A percentile compares a stretch with the other conserved stretches of the same genome.
Conservation (phyloP, 1,140 invertebrate species). For the Leptopilina boulardi region DNA sequence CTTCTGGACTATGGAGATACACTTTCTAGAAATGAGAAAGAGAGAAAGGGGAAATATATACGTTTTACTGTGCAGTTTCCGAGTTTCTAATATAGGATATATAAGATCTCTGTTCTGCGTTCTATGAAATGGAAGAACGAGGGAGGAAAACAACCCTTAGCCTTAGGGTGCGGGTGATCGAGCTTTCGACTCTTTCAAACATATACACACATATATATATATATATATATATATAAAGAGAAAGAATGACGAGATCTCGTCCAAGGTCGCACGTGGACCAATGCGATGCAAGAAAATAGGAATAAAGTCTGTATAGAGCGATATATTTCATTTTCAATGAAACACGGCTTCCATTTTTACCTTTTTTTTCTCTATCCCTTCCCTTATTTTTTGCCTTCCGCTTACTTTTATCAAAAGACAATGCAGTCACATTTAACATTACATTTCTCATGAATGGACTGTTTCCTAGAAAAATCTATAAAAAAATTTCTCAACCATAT, state of each 20-base stretch:
- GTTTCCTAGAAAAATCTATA: not conserved
- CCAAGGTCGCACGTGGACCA: slow-evolving; percentile 72
- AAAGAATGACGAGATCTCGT: slow-evolving; percentile 57
- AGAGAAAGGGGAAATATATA: slow-evolving; percentile 28
- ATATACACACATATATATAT: slow-evolving; percentile 36
- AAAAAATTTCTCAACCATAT: no score
- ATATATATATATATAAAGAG: slow-evolving; percentile 13
- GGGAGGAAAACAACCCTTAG: slow-evolving; percentile 44
- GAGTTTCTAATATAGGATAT: not conserved
- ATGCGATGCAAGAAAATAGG: slow-evolving; percentile 57
- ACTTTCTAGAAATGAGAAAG: slow-evolving; percentile 56
- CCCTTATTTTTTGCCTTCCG: not conserved
- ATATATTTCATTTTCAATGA: slow-evolving; percentile 32
- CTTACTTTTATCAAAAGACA: slow-evolving; percentile 22
- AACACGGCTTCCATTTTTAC: slow-evolving; percentile 25
- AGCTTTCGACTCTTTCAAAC: slow-evolving; percentile 58
- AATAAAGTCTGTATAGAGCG: slow-evolving; percentile 29
- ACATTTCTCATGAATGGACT: not conserved
- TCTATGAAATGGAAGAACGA: slow-evolving; percentile 43
- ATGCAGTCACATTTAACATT: not conserved
- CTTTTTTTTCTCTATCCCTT: not conserved
- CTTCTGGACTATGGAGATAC: slow-evolving; percentile 39
- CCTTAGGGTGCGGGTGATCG: slow-evolving; percentile 44
- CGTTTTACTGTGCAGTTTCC: slow-evolving; percentile 45
- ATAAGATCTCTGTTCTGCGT: not conserved